Base-by-base conservation (phyloP, 2,888 invertebrate genomes). In the Macrosiphum euphorbiae region DNA sequence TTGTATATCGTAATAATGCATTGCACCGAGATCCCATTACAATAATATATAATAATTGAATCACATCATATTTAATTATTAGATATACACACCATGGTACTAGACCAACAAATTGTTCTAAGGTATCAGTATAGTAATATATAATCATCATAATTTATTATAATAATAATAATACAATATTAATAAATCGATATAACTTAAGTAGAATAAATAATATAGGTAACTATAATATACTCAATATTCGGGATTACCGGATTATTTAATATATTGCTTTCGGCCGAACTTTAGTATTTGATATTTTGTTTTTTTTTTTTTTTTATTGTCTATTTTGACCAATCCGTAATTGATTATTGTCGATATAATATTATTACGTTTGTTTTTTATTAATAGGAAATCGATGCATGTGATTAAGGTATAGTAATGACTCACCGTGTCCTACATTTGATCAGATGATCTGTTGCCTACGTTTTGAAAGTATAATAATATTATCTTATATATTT, bases 51-150 rank as follows among this genome's bases (percentile, higher is more conserved):
- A 90, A 91, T 55, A n/a, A 91, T 67, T 67, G 28, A 91, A 11
- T 86, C 47, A 85, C 10, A 47, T 50, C 52, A 78, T 78, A 44
- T 61, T 87, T 47, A 26, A 24, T 41, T 55, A 67, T 90, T 67
- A 67, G 26, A 44, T 50, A 90, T 41, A 90, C 92, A 91, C 86
- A 90, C 24, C 86, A 94, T 94, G 94, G 94, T 94, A 87, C 44
- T 94, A 90, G 85, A 90, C 90, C 61, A n/a, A 90, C 94, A 86
- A 94, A 90, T 67, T 86, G 90, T 86, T 90, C 86, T 10, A 94
- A 94, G 94, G 94, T 94, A 94, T 94, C 52, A 94, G 94, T 94
- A 94, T 94, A 55, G 44, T 55, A 88, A 61, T 41, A 50, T 41
- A 90, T 47, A 85, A 93, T 89, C 58, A 93, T 89, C 44, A 58